Evolutionary conservation across 2,888 invertebrate species (phyloP).

Genomic region (Eristalis tenax): DNA sequence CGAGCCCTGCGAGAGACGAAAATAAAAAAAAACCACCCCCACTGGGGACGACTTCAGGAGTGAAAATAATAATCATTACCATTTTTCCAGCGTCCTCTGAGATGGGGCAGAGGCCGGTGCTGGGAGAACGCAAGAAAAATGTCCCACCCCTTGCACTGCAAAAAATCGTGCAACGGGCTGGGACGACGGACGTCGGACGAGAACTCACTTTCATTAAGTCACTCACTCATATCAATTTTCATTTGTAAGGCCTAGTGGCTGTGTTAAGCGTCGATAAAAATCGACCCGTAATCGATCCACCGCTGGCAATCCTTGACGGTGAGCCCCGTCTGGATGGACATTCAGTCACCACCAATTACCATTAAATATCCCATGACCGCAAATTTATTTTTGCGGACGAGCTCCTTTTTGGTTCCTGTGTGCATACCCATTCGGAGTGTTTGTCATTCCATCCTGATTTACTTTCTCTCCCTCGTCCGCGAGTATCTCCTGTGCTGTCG

Average conservation of each 20-base stretch:
- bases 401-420: conserved; percentile 10
- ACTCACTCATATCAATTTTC: conserved; percentile 58
- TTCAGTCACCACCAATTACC: conserved; percentile 55
- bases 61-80: conserved; percentile 43
- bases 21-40: not conserved
- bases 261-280: conserved; percentile 39
- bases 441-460: conserved; percentile 11
- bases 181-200: too few species aligned
- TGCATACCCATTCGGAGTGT: conserved; percentile 12
- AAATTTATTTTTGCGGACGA: conserved; percentile 59
- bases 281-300: conserved; percentile 45
- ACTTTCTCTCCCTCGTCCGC: not conserved
- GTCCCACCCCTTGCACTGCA: not conserved
- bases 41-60: conserved; percentile 7
- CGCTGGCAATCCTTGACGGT: not conserved
- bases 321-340: conserved; percentile 9
- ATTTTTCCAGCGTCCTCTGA: conserved; percentile 35
- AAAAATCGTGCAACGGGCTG: not conserved
- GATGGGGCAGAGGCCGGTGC: not conserved
- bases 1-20: conserved; percentile 19
- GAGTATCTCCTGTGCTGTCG: not conserved
- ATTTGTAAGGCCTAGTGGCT: conserved; percentile 17
- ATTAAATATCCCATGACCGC: conserved; percentile 58
- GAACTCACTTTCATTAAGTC: conserved; percentile 52
- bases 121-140: conserved; percentile 16